Percentiles rank a stretch among this genome's conserved stretches.
phyloP scores from a whole-genome alignment of 2,888 invertebrate genomes.

The Habrosyne pyritoides region DNA sequence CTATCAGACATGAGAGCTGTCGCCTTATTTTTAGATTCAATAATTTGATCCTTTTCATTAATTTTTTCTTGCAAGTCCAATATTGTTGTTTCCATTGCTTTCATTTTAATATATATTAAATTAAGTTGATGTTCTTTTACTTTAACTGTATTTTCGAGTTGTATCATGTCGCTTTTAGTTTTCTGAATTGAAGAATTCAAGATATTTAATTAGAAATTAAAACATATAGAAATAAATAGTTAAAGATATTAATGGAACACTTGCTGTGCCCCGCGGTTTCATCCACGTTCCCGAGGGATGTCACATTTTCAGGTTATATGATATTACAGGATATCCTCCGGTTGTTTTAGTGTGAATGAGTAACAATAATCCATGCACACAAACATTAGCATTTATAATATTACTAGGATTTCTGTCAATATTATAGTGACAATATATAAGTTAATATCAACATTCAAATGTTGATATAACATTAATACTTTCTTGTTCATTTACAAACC shows the following conservation, averaged over 20 bases:
- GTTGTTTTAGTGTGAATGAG: too few relatives aligned
- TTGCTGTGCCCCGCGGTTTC: too few relatives aligned
- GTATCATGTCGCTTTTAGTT: conserved; percentile 55
- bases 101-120: conserved; percentile 74
- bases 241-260: too few relatives aligned
- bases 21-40: conserved; percentile 91
- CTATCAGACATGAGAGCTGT: conserved; percentile 90
- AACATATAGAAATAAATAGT: too few relatives aligned
- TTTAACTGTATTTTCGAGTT: conserved; percentile 87
- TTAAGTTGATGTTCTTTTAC: conserved; percentile 74
- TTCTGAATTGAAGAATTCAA: conserved; percentile 33
- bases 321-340: too few relatives aligned
- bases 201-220: not conserved
- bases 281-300: too few relatives aligned
- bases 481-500: conserved; percentile 26
- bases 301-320: too few relatives aligned
- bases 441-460: not conserved
- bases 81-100: conserved; percentile 88
- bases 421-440: too few relatives aligned
- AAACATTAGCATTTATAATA: too few relatives aligned
- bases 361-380: too few relatives aligned
- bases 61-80: conserved; percentile 93
- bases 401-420: too few relatives aligned
- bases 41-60: conserved; percentile 92
- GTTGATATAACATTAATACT: conserved; percentile 4